Evolutionary conservation across 2,888 invertebrate species (phyloP), one percentile per base, ranked within the genome.

Genomic region (Dilophus febrilis): DNA sequence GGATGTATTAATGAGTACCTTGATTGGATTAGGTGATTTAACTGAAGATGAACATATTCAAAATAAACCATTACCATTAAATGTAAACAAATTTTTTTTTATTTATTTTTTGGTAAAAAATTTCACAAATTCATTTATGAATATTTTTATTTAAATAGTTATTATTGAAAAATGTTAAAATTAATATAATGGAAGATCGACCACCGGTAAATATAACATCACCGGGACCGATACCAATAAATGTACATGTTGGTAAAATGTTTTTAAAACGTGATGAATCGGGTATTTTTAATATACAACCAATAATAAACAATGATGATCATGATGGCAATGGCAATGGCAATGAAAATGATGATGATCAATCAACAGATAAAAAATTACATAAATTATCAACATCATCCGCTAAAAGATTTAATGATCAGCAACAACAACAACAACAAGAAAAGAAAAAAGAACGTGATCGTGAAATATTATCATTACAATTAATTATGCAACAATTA

Each of bases 1-100:
- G 47, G 68, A 72, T 12, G 65, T 88, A 39, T 77, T 79, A 37
- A 82, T 84, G 78, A 85, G 84, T 54, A 84, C 85, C 0, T 70
- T 87, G 1, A 71, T 79, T 28, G 86, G 84, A 11, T 62, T 92
- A 12, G 71, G 79, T 0, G 90, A 88, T 59, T 71, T 92, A 46
- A 67, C 82, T 2, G 91, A 91, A 56, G 91, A 92, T 59, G 91
- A 92, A 64, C 71, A 85, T 29, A 68, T 83, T 18, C 74, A 74
- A 2, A n/a, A n/a, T n/a, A 72, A 77, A 41, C 82, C 87, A 1
- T 72, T 90, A 61, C 88, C 90, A 4, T 66, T 88, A 52, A 74
- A 84, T 68, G 85, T 86, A 58, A 27, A 22, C 8, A 6, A 22
- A 6, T 6, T 22, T 22, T 22, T n/a, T n/a, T n/a, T n/a, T n/a